Evolutionary conservation across 2,797 vertebrate genomes (phyloP), one percentile per base, ranked within the genome.

Genomic region (Martes flavigula): DNA sequence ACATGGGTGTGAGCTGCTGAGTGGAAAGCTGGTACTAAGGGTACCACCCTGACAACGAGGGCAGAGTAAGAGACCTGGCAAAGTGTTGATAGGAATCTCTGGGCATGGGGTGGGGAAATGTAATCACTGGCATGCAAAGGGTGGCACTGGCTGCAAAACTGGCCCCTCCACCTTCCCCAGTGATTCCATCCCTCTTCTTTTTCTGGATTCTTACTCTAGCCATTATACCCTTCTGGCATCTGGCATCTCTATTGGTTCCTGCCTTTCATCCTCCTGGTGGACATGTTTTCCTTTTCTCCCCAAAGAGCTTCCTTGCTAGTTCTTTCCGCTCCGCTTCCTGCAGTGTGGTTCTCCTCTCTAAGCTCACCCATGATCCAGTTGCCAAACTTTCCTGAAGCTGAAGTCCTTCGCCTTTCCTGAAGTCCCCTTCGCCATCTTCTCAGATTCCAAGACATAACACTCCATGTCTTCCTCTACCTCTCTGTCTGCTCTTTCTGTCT

Each of bases 41-140:
- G 93, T 97, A 73, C 51, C 94, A 92, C 97, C 97, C 96, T 92
- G 48, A 75, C 85, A 87, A 92, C 15, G 48, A 94, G 90, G 94
- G 72, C 89, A 96, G 66, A 97, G 91, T 35, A 90, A 17, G 17
- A 95, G 72, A 94, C 32, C 90, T 86, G 58, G 68, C n/a, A 87
- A 90, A 77, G 79, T 60, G 60, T 60, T 51, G 96, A 97, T 95
- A 96, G 73, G 43, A 87, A 98, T 97, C 87, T 98, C 81, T 54
- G 60, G 51, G 66, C 23, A 94, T 17, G 58, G 90, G 88, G 94
- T 87, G 72, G 91, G 32, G 81, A 96, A 60, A 70, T 70, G 51
- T 14, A 94, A 92, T 94, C 21, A 46, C 13, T 27, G 30, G 78
- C 18, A 83, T 25, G 90, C 60, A 92, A 84, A 85, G 60, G 78